These are phyloP conservation scores for Gallinago nigripennis DNA, from an alignment of 2,797 vertebrate genomes.

Conservation along the genomic window DNA sequence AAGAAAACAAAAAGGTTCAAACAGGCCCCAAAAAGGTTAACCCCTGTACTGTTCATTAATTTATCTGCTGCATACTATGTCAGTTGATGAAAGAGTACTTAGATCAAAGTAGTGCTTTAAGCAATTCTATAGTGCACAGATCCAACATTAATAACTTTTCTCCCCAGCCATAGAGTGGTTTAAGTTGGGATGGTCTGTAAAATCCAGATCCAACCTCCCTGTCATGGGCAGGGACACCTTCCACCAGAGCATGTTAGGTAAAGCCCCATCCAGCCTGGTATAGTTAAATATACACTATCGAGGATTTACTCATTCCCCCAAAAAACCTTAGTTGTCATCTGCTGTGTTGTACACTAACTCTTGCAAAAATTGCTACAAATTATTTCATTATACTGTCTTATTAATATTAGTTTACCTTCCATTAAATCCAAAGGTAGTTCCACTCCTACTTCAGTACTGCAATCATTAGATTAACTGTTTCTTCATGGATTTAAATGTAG, in stretches of 20 bases:
- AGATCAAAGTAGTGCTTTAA: not conserved
- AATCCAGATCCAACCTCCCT: not conserved
- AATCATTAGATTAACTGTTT: not conserved
- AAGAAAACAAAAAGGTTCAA: not conserved
- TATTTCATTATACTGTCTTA: not conserved
- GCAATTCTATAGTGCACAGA: not conserved
- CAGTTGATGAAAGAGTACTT: not conserved
- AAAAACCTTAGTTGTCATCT: not conserved
- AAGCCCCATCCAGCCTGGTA: not conserved
- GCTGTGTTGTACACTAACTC: not conserved
- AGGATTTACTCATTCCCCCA: not conserved
- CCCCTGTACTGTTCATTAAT: not conserved
- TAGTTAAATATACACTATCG: not conserved
- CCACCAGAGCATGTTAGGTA: not conserved
- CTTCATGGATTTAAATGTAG: not conserved
- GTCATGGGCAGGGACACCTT: not conserved
- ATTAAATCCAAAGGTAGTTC: not conserved
- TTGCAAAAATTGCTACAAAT: not conserved
- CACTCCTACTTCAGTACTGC: not conserved
- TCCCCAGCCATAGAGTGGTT: not conserved
- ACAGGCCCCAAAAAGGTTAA: accelerated
- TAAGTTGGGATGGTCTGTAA: not conserved
- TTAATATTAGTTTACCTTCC: not conserved
- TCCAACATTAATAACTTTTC: not conserved
- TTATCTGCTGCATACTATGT: not conserved